phyloP scores from a whole-genome alignment of 2,888 invertebrate species.

The Microdon myrmicae region DNA sequence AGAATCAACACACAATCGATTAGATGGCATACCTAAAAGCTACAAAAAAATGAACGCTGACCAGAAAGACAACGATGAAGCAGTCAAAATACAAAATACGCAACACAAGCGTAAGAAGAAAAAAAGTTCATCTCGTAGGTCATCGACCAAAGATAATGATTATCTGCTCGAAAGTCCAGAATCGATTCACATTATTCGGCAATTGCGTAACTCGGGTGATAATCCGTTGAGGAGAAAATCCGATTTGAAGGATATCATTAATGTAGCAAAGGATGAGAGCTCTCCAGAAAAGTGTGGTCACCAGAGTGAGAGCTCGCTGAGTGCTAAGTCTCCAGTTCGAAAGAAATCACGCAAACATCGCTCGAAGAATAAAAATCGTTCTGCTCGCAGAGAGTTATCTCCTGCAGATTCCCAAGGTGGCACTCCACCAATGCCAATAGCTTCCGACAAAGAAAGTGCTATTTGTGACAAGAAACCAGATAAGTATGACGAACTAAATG shows the following conservation, averaged over 20 bases:
- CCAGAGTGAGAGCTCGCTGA: neutral
- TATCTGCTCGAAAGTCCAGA: slow-evolving; percentile 29
- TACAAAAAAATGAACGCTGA: slow-evolving; percentile 37
- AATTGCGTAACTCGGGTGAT: slow-evolving; percentile 32
- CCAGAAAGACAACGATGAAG: slow-evolving; percentile 3
- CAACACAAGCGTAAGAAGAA: slow-evolving; percentile 20
- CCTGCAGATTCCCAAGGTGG: slow-evolving; percentile 28
- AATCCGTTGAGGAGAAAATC: slow-evolving; percentile 25
- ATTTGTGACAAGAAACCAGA: neutral
- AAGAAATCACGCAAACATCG: neutral
- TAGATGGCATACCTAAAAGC: slow-evolving; percentile 33
- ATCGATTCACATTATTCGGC: slow-evolving; percentile 30
- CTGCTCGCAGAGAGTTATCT: slow-evolving; percentile 6
- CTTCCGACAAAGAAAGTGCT: neutral
- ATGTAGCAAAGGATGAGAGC: slow-evolving; percentile 18
- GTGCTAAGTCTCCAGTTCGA: neutral
- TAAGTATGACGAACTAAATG: too few relatives aligned
- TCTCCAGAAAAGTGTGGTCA: neutral
- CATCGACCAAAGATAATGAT: neutral
- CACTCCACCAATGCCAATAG: slow-evolving; percentile 29
- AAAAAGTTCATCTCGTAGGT: slow-evolving; percentile 8
- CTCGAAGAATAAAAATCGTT: slow-evolving; percentile 4
- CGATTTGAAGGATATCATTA: slow-evolving; percentile 37
- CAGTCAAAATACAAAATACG: neutral
- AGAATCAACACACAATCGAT: slow-evolving; percentile 10